Conservation (phyloP, 2,113 vertebrate genomes). For the Mesembrinibis cayennensis region DNA sequence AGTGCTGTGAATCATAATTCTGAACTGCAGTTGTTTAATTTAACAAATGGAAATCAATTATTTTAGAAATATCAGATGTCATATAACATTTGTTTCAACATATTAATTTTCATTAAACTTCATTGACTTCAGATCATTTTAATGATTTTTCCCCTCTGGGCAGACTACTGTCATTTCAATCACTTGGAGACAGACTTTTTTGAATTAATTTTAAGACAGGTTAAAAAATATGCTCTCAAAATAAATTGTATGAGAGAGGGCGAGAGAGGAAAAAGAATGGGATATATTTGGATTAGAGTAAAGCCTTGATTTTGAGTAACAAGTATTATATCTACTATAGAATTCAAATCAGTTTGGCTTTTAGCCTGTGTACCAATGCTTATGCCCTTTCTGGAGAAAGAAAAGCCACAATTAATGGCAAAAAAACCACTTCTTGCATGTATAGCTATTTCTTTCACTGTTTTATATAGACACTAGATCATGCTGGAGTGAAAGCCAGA, state of each 20-base stretch:
- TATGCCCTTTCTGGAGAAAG: not conserved
- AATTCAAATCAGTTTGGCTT: not conserved
- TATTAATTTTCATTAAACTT: constrained; percentile 47
- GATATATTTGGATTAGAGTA: not conserved
- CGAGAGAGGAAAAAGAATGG: not conserved
- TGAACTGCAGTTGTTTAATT: constrained; percentile 22
- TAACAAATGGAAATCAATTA: constrained; percentile 45
- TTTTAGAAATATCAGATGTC: constrained; percentile 31
- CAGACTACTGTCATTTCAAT: not conserved
- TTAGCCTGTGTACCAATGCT: not conserved
- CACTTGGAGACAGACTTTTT: not conserved
- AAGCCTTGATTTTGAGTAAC: not conserved
- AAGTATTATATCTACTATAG: not conserved
- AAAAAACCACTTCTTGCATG: rapidly evolving
- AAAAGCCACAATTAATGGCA: not conserved
- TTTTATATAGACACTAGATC: not conserved
- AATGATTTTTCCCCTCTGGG: not conserved
- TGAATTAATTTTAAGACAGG: not conserved
- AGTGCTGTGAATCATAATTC: not conserved
- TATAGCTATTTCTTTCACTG: not conserved
- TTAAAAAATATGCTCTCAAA: not conserved
- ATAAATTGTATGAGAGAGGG: not conserved
- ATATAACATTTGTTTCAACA: constrained; percentile 4
- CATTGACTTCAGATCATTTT: not conserved
- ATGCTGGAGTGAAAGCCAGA: not conserved